Conservation (phyloP, 2,113 vertebrate genomes). For the Jacana jacana region DNA sequence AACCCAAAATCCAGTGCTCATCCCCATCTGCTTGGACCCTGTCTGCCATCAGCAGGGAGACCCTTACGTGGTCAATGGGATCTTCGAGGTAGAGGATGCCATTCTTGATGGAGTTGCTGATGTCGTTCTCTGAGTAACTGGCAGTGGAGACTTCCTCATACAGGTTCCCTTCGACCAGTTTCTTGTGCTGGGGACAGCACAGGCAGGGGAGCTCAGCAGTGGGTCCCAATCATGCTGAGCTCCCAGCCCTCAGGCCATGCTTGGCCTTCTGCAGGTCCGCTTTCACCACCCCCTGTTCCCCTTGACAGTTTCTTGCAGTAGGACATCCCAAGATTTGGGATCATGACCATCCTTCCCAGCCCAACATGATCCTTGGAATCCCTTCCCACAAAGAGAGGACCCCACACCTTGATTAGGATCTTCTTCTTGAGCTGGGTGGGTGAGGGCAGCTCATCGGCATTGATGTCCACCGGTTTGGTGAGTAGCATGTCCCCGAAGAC, state of each 20-base stretch:
- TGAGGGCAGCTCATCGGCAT: constrained; percentile 81
- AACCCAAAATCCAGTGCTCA: background rate
- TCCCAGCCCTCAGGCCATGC: background rate
- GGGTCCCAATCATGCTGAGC: background rate
- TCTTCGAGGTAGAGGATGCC: constrained; percentile 89
- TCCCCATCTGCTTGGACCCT: fast-evolving
- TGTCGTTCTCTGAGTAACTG: constrained; percentile 87
- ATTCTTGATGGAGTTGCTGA: constrained; percentile 89
- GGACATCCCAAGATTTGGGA: background rate
- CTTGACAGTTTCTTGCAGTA: background rate
- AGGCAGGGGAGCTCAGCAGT: background rate
- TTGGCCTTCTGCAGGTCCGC: background rate
- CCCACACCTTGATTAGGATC: constrained; percentile 85
- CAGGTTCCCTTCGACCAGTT: constrained; percentile 85
- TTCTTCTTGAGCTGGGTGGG: constrained; percentile 86
- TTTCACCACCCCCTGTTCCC: background rate
- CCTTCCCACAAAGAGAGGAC: background rate
- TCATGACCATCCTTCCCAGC: background rate
- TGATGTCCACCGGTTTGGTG: constrained; percentile 83
- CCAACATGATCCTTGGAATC: background rate
- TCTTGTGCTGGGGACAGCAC: constrained; percentile 80
- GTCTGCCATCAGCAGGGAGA: background rate
- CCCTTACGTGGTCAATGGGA: constrained; percentile 83
- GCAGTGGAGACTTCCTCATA: constrained; percentile 83
- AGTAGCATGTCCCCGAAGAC: constrained; percentile 89